These are phyloP conservation scores for Oreotrochilus melanogaster DNA, from an alignment of 2,113 vertebrate genomes.

Conservation along the genomic window DNA sequence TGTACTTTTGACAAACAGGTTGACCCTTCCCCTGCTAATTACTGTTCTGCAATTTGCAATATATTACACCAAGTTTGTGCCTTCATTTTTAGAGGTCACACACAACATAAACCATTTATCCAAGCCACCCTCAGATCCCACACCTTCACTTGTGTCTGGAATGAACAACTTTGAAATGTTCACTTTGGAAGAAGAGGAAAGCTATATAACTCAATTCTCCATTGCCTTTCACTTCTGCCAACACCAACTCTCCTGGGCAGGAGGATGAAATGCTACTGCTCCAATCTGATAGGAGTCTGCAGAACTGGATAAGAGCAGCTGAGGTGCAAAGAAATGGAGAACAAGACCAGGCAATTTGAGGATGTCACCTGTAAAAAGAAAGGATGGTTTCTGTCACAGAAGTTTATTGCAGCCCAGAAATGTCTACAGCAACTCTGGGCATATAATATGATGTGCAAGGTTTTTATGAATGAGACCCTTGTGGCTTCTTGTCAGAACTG, in stretches of 20 bases:
- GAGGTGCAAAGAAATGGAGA: constrained; percentile 24
- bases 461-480: constrained; percentile 68
- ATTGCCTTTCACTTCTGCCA: constrained; percentile 18
- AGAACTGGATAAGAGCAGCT: not conserved
- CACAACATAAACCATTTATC: not conserved
- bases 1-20: constrained; percentile 51
- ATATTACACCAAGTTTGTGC: not conserved
- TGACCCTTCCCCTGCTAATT: constrained; percentile 65
- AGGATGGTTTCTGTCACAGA: constrained; percentile 51
- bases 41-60: not conserved
- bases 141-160: not conserved
- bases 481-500: constrained; percentile 73
- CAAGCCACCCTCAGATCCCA: not conserved
- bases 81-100: constrained; percentile 30
- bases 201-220: constrained; percentile 31
- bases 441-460: constrained; percentile 68
- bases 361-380: constrained; percentile 60
- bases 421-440: constrained; percentile 50
- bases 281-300: not conserved
- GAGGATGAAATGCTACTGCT: constrained; percentile 26
- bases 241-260: constrained; percentile 13
- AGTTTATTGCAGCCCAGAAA: constrained; percentile 72
- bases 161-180: not conserved
- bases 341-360: constrained; percentile 10
- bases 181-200: not conserved